Evolutionary conservation across 1,140 invertebrate species (phyloP).

Genomic region (Hormaphis cornu): DNA sequence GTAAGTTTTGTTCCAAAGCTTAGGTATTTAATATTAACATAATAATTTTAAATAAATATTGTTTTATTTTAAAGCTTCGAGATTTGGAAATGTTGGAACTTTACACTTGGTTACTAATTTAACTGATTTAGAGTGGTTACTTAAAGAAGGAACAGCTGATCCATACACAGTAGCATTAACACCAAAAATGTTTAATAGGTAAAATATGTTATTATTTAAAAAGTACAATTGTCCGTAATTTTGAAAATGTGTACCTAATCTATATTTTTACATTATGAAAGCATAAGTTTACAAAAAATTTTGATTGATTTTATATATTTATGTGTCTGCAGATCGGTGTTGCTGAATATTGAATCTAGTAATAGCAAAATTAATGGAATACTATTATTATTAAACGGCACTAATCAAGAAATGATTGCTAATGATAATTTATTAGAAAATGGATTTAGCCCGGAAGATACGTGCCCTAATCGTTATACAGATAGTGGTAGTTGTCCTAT

Average conservation of each 20-base stretch:
- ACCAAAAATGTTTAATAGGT: conserved; percentile 51
- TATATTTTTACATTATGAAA: too few species aligned
- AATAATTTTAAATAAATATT: conserved; percentile 10
- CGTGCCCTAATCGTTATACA: conserved; percentile 73
- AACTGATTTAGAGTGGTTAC: conserved; percentile 61
- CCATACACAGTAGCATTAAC: conserved; percentile 61
- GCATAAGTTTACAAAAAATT: too few species aligned
- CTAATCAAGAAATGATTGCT: background rate
- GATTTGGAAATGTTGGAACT: conserved; percentile 71
- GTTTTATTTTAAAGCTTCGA: conserved; percentile 46
- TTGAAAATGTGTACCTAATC: too few species aligned
- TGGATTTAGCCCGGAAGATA: conserved; percentile 55
- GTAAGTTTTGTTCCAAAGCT: conserved; percentile 49
- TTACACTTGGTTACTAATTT: conserved; percentile 59
- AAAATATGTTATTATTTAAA: conserved; percentile 11
- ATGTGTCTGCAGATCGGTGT: background rate
- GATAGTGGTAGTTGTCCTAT: conserved; percentile 40
- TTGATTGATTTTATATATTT: background rate
- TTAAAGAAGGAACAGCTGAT: conserved; percentile 55
- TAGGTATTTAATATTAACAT: background rate
- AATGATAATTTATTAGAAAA: conserved; percentile 7
- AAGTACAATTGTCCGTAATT: too few species aligned
- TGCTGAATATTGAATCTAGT: background rate
- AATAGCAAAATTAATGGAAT: conserved; percentile 2
- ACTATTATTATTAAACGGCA: conserved; percentile 3